Base-by-base conservation (phyloP, 2,888 invertebrate species). In the Blomia tropicalis region DNA sequence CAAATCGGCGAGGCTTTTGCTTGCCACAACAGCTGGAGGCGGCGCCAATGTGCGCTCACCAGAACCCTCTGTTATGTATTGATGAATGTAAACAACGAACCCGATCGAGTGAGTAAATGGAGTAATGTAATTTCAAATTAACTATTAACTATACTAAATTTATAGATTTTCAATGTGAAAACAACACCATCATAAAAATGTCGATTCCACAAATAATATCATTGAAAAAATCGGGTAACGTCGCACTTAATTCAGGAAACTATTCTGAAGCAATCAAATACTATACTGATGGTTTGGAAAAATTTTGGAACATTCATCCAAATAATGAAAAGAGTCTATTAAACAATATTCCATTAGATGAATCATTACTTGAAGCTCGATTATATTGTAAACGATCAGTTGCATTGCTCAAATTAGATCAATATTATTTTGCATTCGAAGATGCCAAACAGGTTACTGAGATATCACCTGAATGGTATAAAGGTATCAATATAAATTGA, bases 341-440 rank as follows among this genome's bases (percentile, higher is more conserved):
- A 27, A 47, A 47, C 7, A 47, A 19, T 22, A 11, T 47, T 27
- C 17, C 36, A 17, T 11, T 17, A 36, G 25, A 11, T 47, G 25
- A 47, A 19, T 47, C 25, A 11, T 2, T 2, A 19, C 3, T 56
- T 17, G 84, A 85, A 75, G 81, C 79, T 70, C 77, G 82, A 19
- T 72, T 87, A 53, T 83, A 82, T 73, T 86, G 86, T 71, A 88
- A 88, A 73, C 78, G 87, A 70, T 87, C 87, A 4, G 80, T 82
- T 70, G 84, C 85, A 14, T 87, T 85, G 74, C 75, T 87, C 36
- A 84, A 84, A 74, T 75, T 84, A 68, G 81, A 84, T 69, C 85
- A 85, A 71, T 85, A 82, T 74, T 83, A 82, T 73, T 79, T 82
- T 68, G 83, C 87, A 0, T 75, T 84, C 69, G 80, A 84, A 72